phyloP scores from a whole-genome alignment of 1,140 invertebrate genomes.

The Grapholita molesta region DNA sequence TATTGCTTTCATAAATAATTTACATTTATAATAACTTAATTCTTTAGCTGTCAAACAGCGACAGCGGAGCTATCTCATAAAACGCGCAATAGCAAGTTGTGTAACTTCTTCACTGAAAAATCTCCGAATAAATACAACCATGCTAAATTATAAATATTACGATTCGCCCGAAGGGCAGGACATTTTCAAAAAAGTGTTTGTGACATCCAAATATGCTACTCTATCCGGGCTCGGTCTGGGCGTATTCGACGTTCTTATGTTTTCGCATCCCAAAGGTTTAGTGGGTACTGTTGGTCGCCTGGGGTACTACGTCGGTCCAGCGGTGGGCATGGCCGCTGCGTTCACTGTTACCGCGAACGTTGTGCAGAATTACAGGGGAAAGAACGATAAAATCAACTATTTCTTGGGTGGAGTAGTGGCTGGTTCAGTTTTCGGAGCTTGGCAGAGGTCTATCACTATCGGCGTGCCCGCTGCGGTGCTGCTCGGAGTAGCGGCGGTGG shows the following conservation, averaged over 20 bases:
- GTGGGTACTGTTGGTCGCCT: conserved; percentile 49
- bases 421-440: conserved; percentile 79
- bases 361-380: conserved; percentile 79
- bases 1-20: neutral
- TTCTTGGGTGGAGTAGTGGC: conserved; percentile 79
- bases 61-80: neutral
- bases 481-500: conserved; percentile 72
- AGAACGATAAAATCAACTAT: conserved; percentile 83
- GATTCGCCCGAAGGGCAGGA: conserved; percentile 85
- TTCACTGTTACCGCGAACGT: conserved; percentile 81
- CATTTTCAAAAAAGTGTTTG: conserved; percentile 81
- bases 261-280: conserved; percentile 78
- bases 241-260: conserved; percentile 79
- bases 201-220: conserved; percentile 79
- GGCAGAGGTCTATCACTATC: conserved; percentile 57
- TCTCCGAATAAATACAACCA: conserved; percentile 28
- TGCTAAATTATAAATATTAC: conserved; percentile 79
- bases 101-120: conserved; percentile 48
- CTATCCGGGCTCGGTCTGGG: conserved; percentile 70
- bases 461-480: conserved; percentile 45
- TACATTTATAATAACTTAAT: neutral
- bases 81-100: conserved; percentile 38
- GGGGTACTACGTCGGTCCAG: conserved; percentile 78
- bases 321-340: conserved; percentile 81
- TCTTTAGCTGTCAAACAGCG: neutral